Evolutionary conservation across 2,888 invertebrate genomes (phyloP), one percentile per base, ranked within the genome.

Genomic region (Macrosoma leucophasiata): DNA sequence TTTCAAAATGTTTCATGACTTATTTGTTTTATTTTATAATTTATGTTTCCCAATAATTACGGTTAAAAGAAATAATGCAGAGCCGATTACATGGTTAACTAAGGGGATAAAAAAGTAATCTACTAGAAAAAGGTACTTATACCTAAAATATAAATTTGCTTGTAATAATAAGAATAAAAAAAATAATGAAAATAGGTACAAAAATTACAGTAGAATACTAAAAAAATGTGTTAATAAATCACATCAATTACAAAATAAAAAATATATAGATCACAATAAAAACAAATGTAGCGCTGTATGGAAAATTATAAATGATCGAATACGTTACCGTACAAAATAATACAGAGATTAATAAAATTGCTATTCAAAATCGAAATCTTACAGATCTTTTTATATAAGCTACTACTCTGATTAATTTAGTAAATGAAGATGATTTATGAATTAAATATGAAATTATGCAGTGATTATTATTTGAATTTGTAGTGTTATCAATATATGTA

Each of bases 221-320:
- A 23, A 6, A 23, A 23, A 7, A 6, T 23, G 12, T 12, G 13
- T 23, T 12, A 3, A 10, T 12, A 23, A 23, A 7, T 11, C 23
- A 4, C 23, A 23, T 7, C 23, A 23, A 23, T 6, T 23, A 33
- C 4, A 13, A 24, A 24, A 31, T 7, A 17, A 10, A 4, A 23
- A 23, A 1, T 23, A 23, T 8, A 23, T 23, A 2, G 13, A 2
- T 7, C 4, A 6, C 7, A 4, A 11, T 12, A 23, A 23, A 23
- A 23, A 23, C 13, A 23, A 5, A 6, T 23, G 23, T 13, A 23
- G 13, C 11, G 23, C 23, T 12, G 3, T 13, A 4, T 23, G 23
- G 12, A 23, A 4, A 23, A 1, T 23, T 5, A 23, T 23, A 12
- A 23, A 23, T n/a, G n/a, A n/a, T n/a, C n/a, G n/a, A n/a, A n/a